These are phyloP conservation scores for Aleiodes testaceus DNA, from an alignment of 2,888 invertebrate species.

Conservation along the genomic window DNA sequence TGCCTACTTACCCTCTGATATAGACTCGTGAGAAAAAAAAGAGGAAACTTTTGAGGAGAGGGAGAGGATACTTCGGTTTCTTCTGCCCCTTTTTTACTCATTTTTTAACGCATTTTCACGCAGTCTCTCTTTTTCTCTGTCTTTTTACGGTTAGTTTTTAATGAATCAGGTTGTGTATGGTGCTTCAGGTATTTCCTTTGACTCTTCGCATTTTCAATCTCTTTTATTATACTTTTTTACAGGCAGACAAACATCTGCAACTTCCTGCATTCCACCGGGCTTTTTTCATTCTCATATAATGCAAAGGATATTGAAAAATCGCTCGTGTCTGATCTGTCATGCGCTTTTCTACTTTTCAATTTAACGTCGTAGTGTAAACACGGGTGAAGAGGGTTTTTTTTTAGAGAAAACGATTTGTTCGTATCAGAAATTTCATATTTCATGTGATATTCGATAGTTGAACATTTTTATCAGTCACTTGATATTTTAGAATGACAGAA, in stretches of 20 bases:
- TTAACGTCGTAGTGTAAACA: not conserved
- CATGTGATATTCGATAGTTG: not conserved
- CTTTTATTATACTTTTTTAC: not conserved
- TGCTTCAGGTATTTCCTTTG: not conserved
- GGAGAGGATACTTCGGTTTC: not conserved
- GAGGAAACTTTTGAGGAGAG: not conserved
- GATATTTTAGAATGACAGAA: slow-evolving; percentile 1
- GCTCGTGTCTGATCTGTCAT: slow-evolving; percentile 21
- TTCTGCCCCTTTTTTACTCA: not conserved
- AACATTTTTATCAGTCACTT: not conserved
- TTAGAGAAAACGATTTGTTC: not conserved
- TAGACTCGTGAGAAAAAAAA: slow-evolving; percentile 17
- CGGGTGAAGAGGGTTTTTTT: not conserved
- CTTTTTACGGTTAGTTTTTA: slow-evolving; percentile 16
- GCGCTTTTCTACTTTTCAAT: slow-evolving; percentile 20
- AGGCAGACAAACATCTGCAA: not conserved
- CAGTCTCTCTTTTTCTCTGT: slow-evolving; percentile 1
- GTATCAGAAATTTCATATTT: slow-evolving; percentile 4
- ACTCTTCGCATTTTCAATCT: not conserved
- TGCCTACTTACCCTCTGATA: slow-evolving; percentile 24
- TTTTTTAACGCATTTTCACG: slow-evolving; percentile 15
- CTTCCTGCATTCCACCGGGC: slow-evolving; percentile 3
- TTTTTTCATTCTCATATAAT: not conserved
- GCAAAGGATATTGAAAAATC: slow-evolving; percentile 5
- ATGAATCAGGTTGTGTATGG: not conserved